A percentile compares a stretch with the other conserved stretches of the same genome.
phyloP scores from a whole-genome alignment of 2,113 vertebrate genomes.

The Oncorhynchus nerka region DNA sequence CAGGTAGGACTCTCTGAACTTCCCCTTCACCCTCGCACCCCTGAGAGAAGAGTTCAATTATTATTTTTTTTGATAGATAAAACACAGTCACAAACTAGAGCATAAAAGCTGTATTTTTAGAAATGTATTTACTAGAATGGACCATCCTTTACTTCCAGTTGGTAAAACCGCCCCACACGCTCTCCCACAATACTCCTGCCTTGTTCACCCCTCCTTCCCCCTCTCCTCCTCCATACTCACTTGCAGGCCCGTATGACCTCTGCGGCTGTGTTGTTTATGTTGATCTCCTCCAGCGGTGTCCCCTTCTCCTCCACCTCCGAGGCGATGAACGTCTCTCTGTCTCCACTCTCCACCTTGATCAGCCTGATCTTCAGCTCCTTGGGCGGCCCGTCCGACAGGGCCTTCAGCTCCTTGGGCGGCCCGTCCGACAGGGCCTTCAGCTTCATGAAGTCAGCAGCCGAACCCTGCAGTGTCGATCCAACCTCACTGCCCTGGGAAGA shows the following conservation, averaged over 20 bases:
- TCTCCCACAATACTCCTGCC: too few species aligned
- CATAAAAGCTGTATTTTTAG: too few species aligned
- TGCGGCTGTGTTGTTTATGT: constrained; percentile 79
- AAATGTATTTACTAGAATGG: too few species aligned
- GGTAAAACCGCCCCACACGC: too few species aligned
- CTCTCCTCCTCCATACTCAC: constrained; percentile 68
- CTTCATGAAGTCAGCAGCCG: constrained; percentile 77
- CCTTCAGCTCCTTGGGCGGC: constrained; percentile 73
- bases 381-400: too few species aligned
- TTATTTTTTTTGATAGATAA: too few species aligned
- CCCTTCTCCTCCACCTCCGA: constrained; percentile 87
- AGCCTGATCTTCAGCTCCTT: constrained; percentile 86
- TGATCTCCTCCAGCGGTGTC: constrained; percentile 79
- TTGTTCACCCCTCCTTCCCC: too few species aligned
- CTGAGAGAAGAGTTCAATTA: constrained; percentile 72
- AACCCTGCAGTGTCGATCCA: constrained; percentile 38
- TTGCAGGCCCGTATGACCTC: constrained; percentile 87
- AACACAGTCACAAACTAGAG: constrained; percentile 24
- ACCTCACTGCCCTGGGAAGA: constrained; percentile 17
- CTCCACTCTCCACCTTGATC: constrained; percentile 90
- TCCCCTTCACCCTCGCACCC: constrained; percentile 81
- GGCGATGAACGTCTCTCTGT: constrained; percentile 88
- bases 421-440: constrained; percentile 65
- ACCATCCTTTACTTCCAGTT: too few species aligned
- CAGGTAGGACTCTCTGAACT: constrained; percentile 84